phyloP scores from a whole-genome alignment of 2,888 invertebrate genomes.

The Cecidostiba fungosa region DNA sequence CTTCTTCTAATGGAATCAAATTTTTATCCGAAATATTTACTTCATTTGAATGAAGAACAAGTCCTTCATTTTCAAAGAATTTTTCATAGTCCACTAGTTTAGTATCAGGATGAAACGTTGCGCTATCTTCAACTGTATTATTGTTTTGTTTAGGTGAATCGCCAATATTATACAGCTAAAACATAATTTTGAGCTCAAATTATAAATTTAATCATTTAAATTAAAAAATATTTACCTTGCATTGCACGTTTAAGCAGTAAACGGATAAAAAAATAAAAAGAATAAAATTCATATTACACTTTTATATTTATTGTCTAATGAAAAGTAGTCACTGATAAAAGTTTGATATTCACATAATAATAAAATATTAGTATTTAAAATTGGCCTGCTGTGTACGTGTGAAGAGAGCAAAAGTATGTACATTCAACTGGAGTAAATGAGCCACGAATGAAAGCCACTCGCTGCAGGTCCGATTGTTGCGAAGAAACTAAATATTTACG shows the following conservation, averaged over 20 bases:
- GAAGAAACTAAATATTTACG: constrained; percentile 56
- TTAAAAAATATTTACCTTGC: background rate
- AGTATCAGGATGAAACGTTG: constrained; percentile 16
- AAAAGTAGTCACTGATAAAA: constrained; percentile 2
- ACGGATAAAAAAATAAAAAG: background rate
- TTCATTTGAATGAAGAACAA: background rate
- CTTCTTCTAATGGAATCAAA: constrained; percentile 22
- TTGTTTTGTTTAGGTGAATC: background rate
- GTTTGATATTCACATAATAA: constrained; percentile 10
- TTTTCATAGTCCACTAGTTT: constrained; percentile 7
- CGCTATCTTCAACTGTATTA: constrained; percentile 5
- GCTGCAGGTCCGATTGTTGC: constrained; percentile 34
- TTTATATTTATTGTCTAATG: background rate
- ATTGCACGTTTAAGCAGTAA: background rate
- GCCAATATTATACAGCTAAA: background rate
- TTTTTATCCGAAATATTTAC: background rate
- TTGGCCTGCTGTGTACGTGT: background rate
- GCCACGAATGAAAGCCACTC: constrained; percentile 29
- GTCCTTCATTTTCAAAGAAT: background rate
- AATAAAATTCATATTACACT: background rate
- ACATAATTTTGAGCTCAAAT: background rate
- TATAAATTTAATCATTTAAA: background rate
- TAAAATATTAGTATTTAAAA: constrained; percentile 27
- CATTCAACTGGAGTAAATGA: background rate
- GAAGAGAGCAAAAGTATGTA: constrained; percentile 22